Evolutionary conservation across 1,140 invertebrate species (phyloP).

Genomic region (Drosophila willistoni): DNA sequence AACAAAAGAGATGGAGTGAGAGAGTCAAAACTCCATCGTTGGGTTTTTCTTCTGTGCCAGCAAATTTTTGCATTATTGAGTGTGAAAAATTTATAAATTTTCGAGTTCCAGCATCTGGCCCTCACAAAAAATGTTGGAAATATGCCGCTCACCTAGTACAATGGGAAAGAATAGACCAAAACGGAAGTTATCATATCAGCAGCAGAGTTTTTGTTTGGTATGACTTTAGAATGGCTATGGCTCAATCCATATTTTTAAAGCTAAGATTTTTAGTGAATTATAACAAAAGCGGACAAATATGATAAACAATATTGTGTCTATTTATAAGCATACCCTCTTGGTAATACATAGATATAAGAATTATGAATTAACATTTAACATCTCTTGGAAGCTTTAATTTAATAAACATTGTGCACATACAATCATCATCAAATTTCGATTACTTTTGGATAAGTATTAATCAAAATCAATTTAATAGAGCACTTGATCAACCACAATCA

Average conservation of each 20-base stretch:
- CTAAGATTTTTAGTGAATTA: too few species aligned
- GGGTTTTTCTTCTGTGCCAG: constrained; percentile 26
- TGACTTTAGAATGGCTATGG: too few species aligned
- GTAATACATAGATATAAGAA: too few species aligned
- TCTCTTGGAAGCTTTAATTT: neutral
- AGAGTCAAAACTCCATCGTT: constrained; percentile 22
- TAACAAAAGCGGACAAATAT: too few species aligned
- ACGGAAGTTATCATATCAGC: neutral
- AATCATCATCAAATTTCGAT: neutral
- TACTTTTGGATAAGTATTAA: neutral
- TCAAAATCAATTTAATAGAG: constrained; percentile 9
- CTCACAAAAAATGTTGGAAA: neutral
- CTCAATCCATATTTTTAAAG: too few species aligned
- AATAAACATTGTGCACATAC: neutral
- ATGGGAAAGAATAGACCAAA: constrained; percentile 24
- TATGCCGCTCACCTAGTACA: constrained; percentile 20
- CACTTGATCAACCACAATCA: neutral
- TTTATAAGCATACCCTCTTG: too few species aligned
- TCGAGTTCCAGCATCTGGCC: neutral
- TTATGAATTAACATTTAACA: neutral
- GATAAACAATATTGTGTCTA: too few species aligned
- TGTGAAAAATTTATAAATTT: constrained; percentile 68
- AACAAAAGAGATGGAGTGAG: constrained; percentile 36
- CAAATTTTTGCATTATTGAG: constrained; percentile 69
- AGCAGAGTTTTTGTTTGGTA: neutral